phyloP scores from a whole-genome alignment of 92 coral and sea anemone genomes.

The Zoanthus gigantus region DNA sequence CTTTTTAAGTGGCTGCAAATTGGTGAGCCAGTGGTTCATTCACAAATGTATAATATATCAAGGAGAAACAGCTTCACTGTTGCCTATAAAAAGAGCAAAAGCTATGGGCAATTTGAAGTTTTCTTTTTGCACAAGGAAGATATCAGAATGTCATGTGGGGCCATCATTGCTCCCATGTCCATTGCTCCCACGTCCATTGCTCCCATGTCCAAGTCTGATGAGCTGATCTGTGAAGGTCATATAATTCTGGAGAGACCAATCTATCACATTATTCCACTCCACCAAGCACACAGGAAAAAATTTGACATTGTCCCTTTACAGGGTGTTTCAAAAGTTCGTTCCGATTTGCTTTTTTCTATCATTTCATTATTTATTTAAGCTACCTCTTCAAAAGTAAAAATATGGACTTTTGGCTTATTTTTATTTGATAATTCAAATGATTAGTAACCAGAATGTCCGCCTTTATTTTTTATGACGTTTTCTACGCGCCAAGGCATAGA shows the following conservation, averaged over 20 bases:
- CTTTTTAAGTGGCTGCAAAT: conserved; percentile 51
- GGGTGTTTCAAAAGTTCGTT: too few relatives aligned
- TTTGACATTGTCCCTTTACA: conserved; percentile 25
- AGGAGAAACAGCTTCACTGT: conserved; percentile 46
- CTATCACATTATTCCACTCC: conserved; percentile 17
- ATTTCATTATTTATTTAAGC: too few relatives aligned
- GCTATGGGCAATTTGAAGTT: conserved; percentile 47
- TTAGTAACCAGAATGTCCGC: too few relatives aligned
- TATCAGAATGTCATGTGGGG: conserved; percentile 39
- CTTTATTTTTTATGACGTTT: too few relatives aligned
- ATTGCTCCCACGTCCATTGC: neutral
- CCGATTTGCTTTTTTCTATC: too few relatives aligned
- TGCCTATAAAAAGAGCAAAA: conserved; percentile 22
- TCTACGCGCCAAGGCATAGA: too few relatives aligned
- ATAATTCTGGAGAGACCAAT: conserved; percentile 1
- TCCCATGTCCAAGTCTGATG: conserved; percentile 41
- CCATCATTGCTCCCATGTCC: conserved; percentile 48
- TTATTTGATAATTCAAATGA: too few relatives aligned
- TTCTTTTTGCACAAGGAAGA: conserved; percentile 20
- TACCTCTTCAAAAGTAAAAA: too few relatives aligned
- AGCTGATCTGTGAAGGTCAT: conserved; percentile 22
- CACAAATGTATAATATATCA: conserved; percentile 46
- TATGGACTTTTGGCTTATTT: too few relatives aligned
- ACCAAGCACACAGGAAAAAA: conserved; percentile 23
- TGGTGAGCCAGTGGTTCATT: conserved; percentile 52